Evolutionary conservation across 2,888 invertebrate species (phyloP), one percentile per base, ranked within the genome.

Genomic region (Saturnia pavonia): DNA sequence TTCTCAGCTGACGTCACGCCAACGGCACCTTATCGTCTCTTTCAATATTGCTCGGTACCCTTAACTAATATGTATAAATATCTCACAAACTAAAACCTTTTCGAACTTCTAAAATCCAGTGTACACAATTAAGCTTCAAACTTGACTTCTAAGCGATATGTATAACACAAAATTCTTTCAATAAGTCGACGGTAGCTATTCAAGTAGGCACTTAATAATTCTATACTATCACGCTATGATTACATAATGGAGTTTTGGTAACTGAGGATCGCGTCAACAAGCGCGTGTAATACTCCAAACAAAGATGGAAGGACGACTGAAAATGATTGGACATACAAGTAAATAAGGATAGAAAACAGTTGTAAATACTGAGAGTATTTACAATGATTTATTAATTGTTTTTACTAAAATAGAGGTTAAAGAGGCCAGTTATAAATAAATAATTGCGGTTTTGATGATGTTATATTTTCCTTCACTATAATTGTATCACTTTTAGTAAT

Each of bases 361-460:
- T 0, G 14, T 45, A 12, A 45, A 45, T 45, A 45, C 45, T 12
- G 1, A 16, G 3, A 4, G 48, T 48, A 48, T 54, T 22, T n/a
- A 54, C 22, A 54, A 54, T 54, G n/a, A 54, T 54, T 54, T 54
- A 54, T 54, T 54, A 16, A 22, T n/a, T 54, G 22, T 54, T 54
- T 22, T 11, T 54, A 19, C 22, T 54, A 11, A 54, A 54, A n/a
- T 22, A 19, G 22, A 54, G 22, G 22, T 9, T n/a, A 22, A 54
- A 22, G 54, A n/a, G 54, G 54, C 27, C 25, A 60, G 27, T 14
- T 60, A 60, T 60, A 60, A 60, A 60, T 48, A 67, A 25, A 45
- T 22, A 16, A 45, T 51, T 68, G 68, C n/a, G 25, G 34, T 68
- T 25, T 45, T 54, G 54, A 54, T 9, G 54, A 60, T 25, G 4